These are phyloP conservation scores for Riparia riparia DNA, from an alignment of 2,113 vertebrate species.

Conservation along the genomic window DNA sequence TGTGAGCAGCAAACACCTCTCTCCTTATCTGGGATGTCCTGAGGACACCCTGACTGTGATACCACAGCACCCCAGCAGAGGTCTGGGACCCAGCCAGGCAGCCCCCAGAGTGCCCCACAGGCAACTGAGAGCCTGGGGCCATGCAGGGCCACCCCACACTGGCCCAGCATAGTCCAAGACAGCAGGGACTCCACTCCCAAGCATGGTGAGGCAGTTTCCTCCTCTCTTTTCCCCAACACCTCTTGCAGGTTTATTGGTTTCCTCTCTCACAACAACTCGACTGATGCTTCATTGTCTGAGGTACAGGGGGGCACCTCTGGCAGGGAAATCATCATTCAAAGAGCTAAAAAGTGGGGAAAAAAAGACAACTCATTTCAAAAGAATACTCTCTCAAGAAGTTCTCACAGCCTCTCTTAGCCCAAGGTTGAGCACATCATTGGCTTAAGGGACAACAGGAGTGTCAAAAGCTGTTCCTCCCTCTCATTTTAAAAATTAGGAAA, in stretches of 20 bases:
- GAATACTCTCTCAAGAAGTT: not conserved
- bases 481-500: not conserved
- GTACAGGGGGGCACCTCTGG: not conserved
- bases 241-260: not conserved
- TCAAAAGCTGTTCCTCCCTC: not conserved
- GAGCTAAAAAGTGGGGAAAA: not conserved
- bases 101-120: not conserved
- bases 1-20: not conserved
- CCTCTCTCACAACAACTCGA: not conserved
- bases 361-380: not conserved
- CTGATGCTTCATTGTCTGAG: not conserved
- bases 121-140: not conserved
- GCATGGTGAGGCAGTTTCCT: not conserved
- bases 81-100: not conserved
- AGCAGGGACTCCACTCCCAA: not conserved
- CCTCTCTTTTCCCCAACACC: not conserved
- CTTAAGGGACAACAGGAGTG: not conserved
- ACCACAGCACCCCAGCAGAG: rapidly evolving
- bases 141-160: rapidly evolving
- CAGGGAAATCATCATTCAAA: not conserved
- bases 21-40: not conserved
- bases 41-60: rapidly evolving
- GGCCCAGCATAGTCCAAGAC: not conserved
- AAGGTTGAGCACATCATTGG: not conserved
- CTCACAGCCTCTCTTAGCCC: not conserved